Base-by-base conservation (phyloP, 2,113 vertebrate genomes). In the Dasyprocta punctata region DNA sequence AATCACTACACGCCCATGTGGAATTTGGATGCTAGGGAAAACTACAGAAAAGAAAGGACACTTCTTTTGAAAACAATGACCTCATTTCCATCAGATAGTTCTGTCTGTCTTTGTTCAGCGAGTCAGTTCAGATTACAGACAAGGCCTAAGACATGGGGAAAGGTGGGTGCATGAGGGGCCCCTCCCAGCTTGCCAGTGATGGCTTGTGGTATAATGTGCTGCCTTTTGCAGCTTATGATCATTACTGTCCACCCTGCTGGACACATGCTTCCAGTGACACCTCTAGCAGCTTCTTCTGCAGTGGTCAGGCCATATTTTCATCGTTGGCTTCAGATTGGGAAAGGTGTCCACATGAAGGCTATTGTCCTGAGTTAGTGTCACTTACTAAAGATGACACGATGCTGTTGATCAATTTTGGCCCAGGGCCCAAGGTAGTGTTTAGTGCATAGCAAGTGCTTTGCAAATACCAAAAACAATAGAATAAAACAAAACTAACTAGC, bases 21-120 rank as follows among this genome's bases (percentile, higher is more conserved):
- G 58, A 77, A 88, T 90, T 88, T 38, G 49, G 88, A 61, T 95
- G 78, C 47, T 41, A 89, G 33, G 28, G 82, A 96, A 90, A 88
- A 58, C 49, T 80, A 95, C 54, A 92, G 49, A 87, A 95, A 90
- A 61, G 73, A 92, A 96, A 93, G 26, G 54, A 78, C 91, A 44
- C 30, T 65, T 89, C 71, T 88, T 86, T 82, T 19, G 9, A 22
- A 41, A 88, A 47, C 91, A 85, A 61, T 92, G 87, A 90, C 77
- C 58, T 96, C 90, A 90, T 96, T 71, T 60, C 63, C 73, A 96
- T 92, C 54, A 87, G 75, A 83, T 84, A 78, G 54, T 87, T 95
- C 84, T 54, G 56, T 94, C 86, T 95, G 3, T 94, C 81, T 95
- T 90, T 96, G 81, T 63, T 22, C 69, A 60, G 56, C 80, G 83